Percentiles rank a stretch among this genome's conserved stretches.
phyloP scores from a whole-genome alignment of 2,888 invertebrate genomes.

The Pycnomerus fuliginosus region DNA sequence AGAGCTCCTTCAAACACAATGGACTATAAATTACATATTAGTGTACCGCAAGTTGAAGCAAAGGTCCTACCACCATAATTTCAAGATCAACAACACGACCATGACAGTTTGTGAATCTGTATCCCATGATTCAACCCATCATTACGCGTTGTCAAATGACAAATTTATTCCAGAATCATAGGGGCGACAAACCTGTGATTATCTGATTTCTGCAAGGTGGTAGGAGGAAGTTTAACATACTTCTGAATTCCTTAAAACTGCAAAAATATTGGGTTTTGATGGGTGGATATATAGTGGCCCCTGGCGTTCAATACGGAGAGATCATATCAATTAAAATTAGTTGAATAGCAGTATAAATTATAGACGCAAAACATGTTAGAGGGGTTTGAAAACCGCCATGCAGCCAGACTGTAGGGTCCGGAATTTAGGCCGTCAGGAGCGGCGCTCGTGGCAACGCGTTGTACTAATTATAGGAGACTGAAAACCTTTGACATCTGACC shows the following conservation, averaged over 20 bases:
- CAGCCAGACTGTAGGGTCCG: conserved; percentile 19
- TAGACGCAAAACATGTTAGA: too few species aligned
- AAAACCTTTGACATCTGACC: conserved; percentile 56
- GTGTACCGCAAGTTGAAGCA: too few species aligned
- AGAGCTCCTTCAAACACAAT: too few species aligned
- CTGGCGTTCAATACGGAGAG: not conserved
- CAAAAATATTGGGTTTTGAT: conserved; percentile 2
- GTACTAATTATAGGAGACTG: conserved; percentile 54
- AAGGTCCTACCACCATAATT: too few species aligned
- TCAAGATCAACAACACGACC: too few species aligned
- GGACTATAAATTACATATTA: too few species aligned
- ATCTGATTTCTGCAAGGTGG: too few species aligned
- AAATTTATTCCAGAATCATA: conserved; percentile 11
- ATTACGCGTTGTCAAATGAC: conserved; percentile 13
- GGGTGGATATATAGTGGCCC: conserved; percentile 5
- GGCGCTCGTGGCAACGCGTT: conserved; percentile 46
- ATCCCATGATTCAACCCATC: conserved; percentile 10
- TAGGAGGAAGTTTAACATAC: too few species aligned
- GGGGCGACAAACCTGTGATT: conserved; percentile 16
- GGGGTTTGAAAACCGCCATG: conserved; percentile 15
- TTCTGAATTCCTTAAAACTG: too few species aligned
- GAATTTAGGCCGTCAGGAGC: conserved; percentile 31
- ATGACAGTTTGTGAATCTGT: too few species aligned
- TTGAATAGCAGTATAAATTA: conserved; percentile 17
- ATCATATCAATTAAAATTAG: conserved; percentile 23